Evolutionary conservation across 2,888 invertebrate species (phyloP).

Genomic region (Pristionchus exspectatus): DNA sequence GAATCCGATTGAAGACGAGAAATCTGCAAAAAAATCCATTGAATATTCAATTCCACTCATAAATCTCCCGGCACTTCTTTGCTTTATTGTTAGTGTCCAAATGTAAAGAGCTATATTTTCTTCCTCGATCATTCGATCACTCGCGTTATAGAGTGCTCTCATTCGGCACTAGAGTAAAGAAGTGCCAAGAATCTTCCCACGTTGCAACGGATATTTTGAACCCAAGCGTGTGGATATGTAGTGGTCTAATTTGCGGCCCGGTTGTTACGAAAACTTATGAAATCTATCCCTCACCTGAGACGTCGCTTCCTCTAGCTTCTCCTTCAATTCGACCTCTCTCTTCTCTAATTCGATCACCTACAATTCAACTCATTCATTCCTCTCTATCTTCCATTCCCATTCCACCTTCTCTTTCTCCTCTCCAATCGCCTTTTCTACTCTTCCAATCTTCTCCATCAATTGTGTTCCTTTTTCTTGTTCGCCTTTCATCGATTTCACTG

Average conservation of each 20-base stretch:
- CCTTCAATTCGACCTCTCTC: not conserved
- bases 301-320: not conserved
- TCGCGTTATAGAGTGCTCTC: too few species aligned
- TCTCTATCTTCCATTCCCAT: not conserved
- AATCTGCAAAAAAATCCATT: not conserved
- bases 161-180: too few species aligned
- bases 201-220: too few species aligned
- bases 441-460: not conserved
- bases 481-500: not conserved
- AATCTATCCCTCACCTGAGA: not conserved
- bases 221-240: too few species aligned
- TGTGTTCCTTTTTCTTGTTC: not conserved
- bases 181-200: too few species aligned
- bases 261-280: too few species aligned
- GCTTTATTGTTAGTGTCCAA: too few species aligned
- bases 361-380: not conserved
- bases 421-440: not conserved
- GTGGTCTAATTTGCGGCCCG: too few species aligned
- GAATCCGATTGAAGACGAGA: not conserved
- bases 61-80: too few species aligned
- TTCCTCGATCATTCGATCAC: too few species aligned
- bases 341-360: conserved; percentile 12
- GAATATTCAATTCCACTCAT: not conserved
- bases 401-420: not conserved
- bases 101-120: too few species aligned